Evolutionary conservation across 1,140 invertebrate species (phyloP), one percentile per base, ranked within the genome.

Genomic region (Drosophila kanapiae): DNA sequence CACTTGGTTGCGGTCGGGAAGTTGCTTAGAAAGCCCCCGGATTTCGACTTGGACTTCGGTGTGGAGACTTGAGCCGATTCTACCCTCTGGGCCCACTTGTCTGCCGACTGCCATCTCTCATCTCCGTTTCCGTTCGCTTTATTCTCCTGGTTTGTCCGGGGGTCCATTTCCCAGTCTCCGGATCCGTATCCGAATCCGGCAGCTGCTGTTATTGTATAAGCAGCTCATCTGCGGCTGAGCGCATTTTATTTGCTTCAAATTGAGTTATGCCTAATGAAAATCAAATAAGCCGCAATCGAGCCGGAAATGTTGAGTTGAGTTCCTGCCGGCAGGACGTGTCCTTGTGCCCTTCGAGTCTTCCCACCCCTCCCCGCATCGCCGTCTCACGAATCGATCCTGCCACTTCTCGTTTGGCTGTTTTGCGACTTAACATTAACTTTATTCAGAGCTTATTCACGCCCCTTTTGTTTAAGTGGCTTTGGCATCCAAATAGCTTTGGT

Each of bases 201-300:
- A 81, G 47, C 16, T 58, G 33, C 47, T 80, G 76, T 80, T 79
- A 79, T 79, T 85, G 63, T 84, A 85, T 90, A 90, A 88, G 85
- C 80, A 90, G 85, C 85, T 90, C 85, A 91, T 90, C 85, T 90
- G 81, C 81, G 85, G 82, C 85, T 90, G 85, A 90, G 85, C 81
- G 68, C 75, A 80, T 90, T 90, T 90, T 90, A 90, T 90, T 90
- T 90, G 85, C 88, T 85, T 90, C 86, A 82, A 90, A 90, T 90
- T 90, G 85, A 90, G 85, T 90, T 90, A 90, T 90, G 86, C 85
- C 85, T 90, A 90, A 90, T 90, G 85, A 90, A 90, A 90, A 90
- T 90, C 85, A 90, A 90, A 90, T 90, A 90, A 90, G 85, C 86
- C 85, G 60, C 85, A 90, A 90, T 90, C 85, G 86, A 90, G 85